phyloP scores from a whole-genome alignment of 2,113 vertebrate species.

The Nannobrachium achirus region DNA sequence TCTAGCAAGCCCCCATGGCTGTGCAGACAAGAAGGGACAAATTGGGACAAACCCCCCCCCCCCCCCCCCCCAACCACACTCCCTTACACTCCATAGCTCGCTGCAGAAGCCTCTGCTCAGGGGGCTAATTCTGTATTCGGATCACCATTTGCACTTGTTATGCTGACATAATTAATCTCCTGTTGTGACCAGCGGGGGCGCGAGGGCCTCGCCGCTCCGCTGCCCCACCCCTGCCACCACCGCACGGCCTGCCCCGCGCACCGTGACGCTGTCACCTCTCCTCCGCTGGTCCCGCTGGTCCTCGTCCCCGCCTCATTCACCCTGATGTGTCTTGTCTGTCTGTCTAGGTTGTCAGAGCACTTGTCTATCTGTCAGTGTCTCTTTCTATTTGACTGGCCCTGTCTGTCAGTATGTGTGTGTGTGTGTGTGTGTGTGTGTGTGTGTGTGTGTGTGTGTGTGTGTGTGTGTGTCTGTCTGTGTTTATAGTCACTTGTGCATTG shows the following conservation, averaged over 20 bases:
- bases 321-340: constrained; percentile 38
- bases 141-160: constrained; percentile 88
- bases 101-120: constrained; percentile 73
- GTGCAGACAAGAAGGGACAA: constrained; percentile 75
- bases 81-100: constrained; percentile 65
- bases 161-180: constrained; percentile 87
- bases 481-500: too few species aligned
- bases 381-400: background rate
- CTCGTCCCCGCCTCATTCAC: constrained; percentile 57
- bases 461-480: background rate
- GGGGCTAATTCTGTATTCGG: constrained; percentile 84
- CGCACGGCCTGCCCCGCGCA: constrained; percentile 35
- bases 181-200: constrained; percentile 87
- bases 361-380: background rate
- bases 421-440: background rate
- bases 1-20: constrained; percentile 61
- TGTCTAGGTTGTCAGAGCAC: background rate
- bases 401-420: constrained; percentile 11
- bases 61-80: constrained; percentile 40
- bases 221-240: constrained; percentile 67
- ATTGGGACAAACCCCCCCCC: constrained; percentile 66
- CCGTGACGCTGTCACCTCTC: too few species aligned
- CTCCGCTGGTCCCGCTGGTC: too few species aligned
- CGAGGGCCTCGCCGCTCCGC: constrained; percentile 75
- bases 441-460: background rate